These are phyloP conservation scores for Cryptosula pallasiana DNA, from an alignment of 2,888 invertebrate genomes.

Conservation along the genomic window DNA sequence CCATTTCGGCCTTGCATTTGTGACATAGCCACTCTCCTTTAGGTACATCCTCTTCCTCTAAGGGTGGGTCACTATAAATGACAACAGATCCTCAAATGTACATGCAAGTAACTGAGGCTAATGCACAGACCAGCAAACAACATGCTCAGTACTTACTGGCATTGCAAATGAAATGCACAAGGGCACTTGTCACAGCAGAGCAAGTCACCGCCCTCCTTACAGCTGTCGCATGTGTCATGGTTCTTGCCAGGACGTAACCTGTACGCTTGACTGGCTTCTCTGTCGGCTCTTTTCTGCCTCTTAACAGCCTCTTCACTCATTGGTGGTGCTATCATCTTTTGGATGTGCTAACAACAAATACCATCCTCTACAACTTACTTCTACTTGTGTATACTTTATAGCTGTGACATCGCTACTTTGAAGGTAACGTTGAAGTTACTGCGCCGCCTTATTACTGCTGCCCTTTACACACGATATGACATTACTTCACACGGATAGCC, in stretches of 20 bases:
- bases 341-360: constrained; percentile 68
- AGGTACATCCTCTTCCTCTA: constrained; percentile 83
- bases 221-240: constrained; percentile 88
- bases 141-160: constrained; percentile 68
- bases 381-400: too few relatives aligned
- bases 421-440: too few relatives aligned
- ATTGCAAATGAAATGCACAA: constrained; percentile 88
- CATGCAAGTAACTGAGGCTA: not conserved
- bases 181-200: constrained; percentile 94
- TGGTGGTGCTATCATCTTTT: constrained; percentile 81
- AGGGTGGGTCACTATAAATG: constrained; percentile 76
- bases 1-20: constrained; percentile 60
- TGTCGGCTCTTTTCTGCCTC: constrained; percentile 57
- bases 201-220: constrained; percentile 87
- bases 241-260: constrained; percentile 58
- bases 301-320: constrained; percentile 65
- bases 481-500: too few relatives aligned
- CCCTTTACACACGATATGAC: too few relatives aligned
- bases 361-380: too few relatives aligned
- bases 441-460: too few relatives aligned
- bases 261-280: constrained; percentile 53
- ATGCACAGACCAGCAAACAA: not conserved
- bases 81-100: constrained; percentile 25
- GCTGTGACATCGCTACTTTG: too few relatives aligned
- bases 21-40: constrained; percentile 87